Base-by-base conservation (phyloP, 2,113 vertebrate species). In the Motacilla alba region DNA sequence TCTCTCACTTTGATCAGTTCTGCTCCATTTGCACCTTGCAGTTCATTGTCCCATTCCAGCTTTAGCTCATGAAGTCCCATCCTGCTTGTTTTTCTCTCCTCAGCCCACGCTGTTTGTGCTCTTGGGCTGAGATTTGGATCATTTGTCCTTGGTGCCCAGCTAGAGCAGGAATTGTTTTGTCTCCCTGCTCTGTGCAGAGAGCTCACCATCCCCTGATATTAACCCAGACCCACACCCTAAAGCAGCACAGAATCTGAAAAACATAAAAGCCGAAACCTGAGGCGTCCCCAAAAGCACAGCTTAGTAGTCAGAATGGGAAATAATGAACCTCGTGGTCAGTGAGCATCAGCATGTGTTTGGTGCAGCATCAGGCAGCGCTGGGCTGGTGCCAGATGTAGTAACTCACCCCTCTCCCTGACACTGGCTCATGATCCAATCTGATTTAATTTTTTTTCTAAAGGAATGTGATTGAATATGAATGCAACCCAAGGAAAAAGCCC, bases 1-100 rank as follows among this genome's bases (percentile, higher is more conserved):
- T 26, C n/a, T 37, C 2, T 37, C n/a, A 1, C n/a, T 59, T 1
- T 1, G 0, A 26, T 35, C 0, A 59, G n/a, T 8, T 58, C 15
- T 26, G 58, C n/a, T 59, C n/a, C 23, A 35, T 59, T 59, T 26
- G n/a, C 15, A 59, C 0, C 0, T 59, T 59, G 58, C 1, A 59
- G n/a, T 59, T 59, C 10, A 26, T 59, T 59, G 58, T 17, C n/a
- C 58, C 0, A 7, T 37, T 17, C 4, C 23, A 59, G 58, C 58
- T 17, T 1, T 2, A 59, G n/a, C 7, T 5, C 7, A 4, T 2
- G 3, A 3, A 59, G 23, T 59, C 58, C n/a, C n/a, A 59, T 2
- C n/a, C 58, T n/a, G 1, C 33, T 26, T 26, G n/a, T 37, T 59
- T 59, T 59, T 26, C 10, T 59, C n/a, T 59, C 58, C 37, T 3